Conservation (phyloP, 2,888 invertebrate species). For the Xestia c-nigrum region DNA sequence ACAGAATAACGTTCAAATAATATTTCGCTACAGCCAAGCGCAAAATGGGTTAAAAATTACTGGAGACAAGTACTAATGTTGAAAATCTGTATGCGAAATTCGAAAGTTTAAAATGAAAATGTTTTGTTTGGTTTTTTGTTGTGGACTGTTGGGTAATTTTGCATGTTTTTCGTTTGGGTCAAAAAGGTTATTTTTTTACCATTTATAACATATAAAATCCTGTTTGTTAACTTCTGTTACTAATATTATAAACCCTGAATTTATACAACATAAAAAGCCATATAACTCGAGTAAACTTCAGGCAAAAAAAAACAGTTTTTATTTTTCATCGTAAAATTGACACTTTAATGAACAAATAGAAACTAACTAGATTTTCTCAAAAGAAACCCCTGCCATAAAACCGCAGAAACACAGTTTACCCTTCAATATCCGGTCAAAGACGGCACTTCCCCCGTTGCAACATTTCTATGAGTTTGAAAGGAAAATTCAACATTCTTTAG, state of each 20-base stretch:
- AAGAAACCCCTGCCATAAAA: slow-evolving; percentile 18
- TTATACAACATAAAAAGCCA: not conserved
- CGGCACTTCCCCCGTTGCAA: slow-evolving; percentile 66
- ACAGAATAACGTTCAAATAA: slow-evolving; percentile 81
- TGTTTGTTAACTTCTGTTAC: not conserved
- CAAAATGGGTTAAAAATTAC: slow-evolving; percentile 70
- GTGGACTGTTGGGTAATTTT: slow-evolving; percentile 27
- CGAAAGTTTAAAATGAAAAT: slow-evolving; percentile 61
- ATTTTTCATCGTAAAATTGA: slow-evolving; percentile 16
- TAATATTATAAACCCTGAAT: not conserved
- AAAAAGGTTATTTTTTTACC: not conserved
- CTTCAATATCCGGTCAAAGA: slow-evolving; percentile 75
- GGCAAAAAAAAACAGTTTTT: not conserved
- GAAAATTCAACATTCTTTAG: slow-evolving; percentile 71
- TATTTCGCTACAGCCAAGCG: slow-evolving; percentile 73
- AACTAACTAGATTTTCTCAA: slow-evolving; percentile 14
- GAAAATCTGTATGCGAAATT: slow-evolving; percentile 61
- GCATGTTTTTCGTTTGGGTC: not conserved
- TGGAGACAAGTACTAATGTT: slow-evolving; percentile 63
- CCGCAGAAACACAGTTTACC: slow-evolving; percentile 65
- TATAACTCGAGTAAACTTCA: not conserved
- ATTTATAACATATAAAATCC: not conserved
- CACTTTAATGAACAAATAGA: slow-evolving; percentile 30
- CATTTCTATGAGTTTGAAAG: slow-evolving; percentile 68
- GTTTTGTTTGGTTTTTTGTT: slow-evolving; percentile 38